Evolutionary conservation across 1,140 invertebrate genomes (phyloP).

Genomic region (Belonocnema kinseyi): DNA sequence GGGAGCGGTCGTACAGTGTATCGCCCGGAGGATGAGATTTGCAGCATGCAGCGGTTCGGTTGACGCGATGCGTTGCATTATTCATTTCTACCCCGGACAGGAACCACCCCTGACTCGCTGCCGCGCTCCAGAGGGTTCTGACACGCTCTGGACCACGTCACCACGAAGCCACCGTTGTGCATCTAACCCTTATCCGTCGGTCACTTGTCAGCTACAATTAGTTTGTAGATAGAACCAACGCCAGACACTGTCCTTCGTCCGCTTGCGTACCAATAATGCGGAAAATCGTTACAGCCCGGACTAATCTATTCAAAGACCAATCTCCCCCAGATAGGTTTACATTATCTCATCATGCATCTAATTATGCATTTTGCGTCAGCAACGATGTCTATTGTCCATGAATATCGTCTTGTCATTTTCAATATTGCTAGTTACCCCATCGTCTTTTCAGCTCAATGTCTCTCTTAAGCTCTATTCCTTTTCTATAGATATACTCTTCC

Average conservation of each 20-base stretch:
- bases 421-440: no score
- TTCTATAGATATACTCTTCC: no score
- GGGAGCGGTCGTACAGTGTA: conserved; percentile 43
- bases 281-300: conserved; percentile 47
- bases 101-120: conserved; percentile 56
- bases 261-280: neutral
- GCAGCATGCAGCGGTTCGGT: conserved; percentile 60
- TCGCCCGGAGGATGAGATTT: conserved; percentile 66
- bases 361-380: no score
- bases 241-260: neutral
- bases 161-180: conserved; percentile 54
- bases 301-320: conserved; percentile 38
- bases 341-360: neutral
- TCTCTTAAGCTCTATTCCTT: no score
- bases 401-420: no score
- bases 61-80: conserved; percentile 71
- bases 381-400: no score
- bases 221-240: conserved; percentile 39
- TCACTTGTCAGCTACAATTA: conserved; percentile 63
- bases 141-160: conserved; percentile 57
- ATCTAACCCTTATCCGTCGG: conserved; percentile 47
- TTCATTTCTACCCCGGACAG: conserved; percentile 65
- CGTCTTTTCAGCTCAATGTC: no score
- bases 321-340: conserved; percentile 16
- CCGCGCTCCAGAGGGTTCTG: conserved; percentile 54